Conservation (phyloP, 2,797 vertebrate species). For the Coregonus ussuriensis region DNA sequence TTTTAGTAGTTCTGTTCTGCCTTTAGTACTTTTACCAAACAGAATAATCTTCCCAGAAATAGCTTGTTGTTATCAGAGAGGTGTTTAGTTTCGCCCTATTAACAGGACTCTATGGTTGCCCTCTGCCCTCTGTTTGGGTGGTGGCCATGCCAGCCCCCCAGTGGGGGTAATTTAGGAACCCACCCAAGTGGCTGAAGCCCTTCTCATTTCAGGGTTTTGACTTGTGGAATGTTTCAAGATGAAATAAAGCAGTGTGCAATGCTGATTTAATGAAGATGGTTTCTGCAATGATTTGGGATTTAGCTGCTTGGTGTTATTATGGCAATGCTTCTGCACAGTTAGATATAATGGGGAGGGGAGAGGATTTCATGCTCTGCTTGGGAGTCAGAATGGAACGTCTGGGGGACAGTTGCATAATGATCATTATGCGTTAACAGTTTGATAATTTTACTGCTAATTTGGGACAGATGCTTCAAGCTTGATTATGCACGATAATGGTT, state of each 20-base stretch:
- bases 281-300: slow-evolving; percentile 49
- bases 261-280: slow-evolving; percentile 31
- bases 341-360: slow-evolving; percentile 24
- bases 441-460: slow-evolving; percentile 43
- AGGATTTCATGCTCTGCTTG: slow-evolving; percentile 47
- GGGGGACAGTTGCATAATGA: slow-evolving; percentile 23
- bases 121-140: too few species aligned
- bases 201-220: slow-evolving; percentile 7
- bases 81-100: too few species aligned
- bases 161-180: not conserved
- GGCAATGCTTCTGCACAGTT: slow-evolving; percentile 25
- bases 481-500: slow-evolving; percentile 1
- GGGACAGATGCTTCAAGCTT: slow-evolving; percentile 12
- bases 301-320: slow-evolving; percentile 26
- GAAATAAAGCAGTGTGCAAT: slow-evolving; percentile 36
- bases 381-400: slow-evolving; percentile 25
- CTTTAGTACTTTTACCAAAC: too few species aligned
- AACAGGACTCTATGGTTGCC: too few species aligned
- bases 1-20: too few species aligned
- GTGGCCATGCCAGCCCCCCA: too few species aligned
- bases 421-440: slow-evolving; percentile 37
- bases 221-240: slow-evolving; percentile 13
- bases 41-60: too few species aligned
- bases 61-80: too few species aligned
- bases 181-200: not conserved